Evolutionary conservation across 2,888 invertebrate genomes (phyloP).

Genomic region (Scelioninae gen. 1): DNA sequence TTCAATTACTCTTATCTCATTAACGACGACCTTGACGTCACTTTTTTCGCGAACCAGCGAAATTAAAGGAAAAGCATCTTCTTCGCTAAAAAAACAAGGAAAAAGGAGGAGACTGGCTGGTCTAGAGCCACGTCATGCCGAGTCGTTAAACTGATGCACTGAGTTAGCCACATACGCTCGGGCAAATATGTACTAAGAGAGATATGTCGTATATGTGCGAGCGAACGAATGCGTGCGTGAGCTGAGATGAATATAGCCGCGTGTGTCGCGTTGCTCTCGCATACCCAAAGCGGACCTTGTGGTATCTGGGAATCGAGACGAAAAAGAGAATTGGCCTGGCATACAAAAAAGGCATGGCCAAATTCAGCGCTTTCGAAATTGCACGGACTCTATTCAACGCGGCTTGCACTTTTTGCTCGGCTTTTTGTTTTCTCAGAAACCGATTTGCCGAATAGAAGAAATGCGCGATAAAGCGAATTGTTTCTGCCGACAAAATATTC

Average conservation of each 20-base stretch:
- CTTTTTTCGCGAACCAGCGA: background rate
- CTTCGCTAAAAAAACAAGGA: conserved; percentile 1
- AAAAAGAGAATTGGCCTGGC: conserved; percentile 52
- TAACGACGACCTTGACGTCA: background rate
- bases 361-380: conserved; percentile 52
- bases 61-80: conserved; percentile 31
- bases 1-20: conserved; percentile 25
- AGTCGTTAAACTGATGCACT: conserved; percentile 67
- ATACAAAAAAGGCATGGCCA: conserved; percentile 43
- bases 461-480: conserved; percentile 11
- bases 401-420: conserved; percentile 30
- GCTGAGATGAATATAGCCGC: conserved; percentile 58
- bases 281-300: conserved; percentile 53
- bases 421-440: conserved; percentile 15
- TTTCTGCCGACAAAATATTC: background rate
- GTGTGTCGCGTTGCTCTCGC: conserved; percentile 49
- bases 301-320: conserved; percentile 59
- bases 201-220: conserved; percentile 36
- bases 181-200: conserved; percentile 54
- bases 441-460: conserved; percentile 24
- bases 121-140: conserved; percentile 47
- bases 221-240: conserved; percentile 19
- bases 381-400: conserved; percentile 15
- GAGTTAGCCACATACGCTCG: conserved; percentile 49
- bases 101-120: conserved; percentile 3